A percentile compares a stretch with the other conserved stretches of the same genome.
These are phyloP conservation scores for Gallinago media DNA, from an alignment of 2,113 vertebrate genomes.

Conservation along the genomic window DNA sequence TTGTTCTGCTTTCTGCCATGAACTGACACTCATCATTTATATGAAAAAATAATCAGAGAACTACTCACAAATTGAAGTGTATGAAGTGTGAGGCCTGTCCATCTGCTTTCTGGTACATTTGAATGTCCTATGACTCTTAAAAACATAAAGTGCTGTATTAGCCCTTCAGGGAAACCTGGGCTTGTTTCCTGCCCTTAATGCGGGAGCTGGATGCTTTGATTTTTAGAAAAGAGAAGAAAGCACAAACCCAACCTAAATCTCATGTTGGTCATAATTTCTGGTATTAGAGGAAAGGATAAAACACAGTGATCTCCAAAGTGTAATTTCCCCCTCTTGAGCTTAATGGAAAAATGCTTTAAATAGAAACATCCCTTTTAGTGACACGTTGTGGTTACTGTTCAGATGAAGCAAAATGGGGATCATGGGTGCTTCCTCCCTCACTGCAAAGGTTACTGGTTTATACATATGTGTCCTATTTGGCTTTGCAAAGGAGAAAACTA, in stretches of 20 bases:
- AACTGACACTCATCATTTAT: neutral
- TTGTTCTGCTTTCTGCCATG: neutral
- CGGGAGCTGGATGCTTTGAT: neutral
- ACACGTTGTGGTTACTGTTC: neutral
- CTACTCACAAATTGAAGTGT: neutral
- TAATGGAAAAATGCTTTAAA: conserved; percentile 15
- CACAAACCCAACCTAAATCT: neutral
- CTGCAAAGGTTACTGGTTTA: conserved; percentile 1
- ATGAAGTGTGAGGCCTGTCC: neutral
- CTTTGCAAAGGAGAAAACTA: conserved; percentile 14
- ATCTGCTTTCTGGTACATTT: neutral
- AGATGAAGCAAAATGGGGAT: neutral
- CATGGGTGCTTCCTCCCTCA: neutral
- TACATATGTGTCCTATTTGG: neutral
- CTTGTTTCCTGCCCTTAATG: neutral
- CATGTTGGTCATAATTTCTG: neutral
- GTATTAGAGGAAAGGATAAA: neutral
- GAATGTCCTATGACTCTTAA: neutral
- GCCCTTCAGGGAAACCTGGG: neutral
- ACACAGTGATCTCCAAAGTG: neutral
- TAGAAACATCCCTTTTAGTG: neutral
- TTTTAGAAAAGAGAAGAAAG: neutral
- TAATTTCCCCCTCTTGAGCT: conserved; percentile 16
- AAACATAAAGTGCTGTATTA: neutral
- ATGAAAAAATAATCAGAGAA: neutral